Percentiles rank a stretch among this genome's conserved stretches.
Evolutionary conservation across 2,113 vertebrate species (phyloP).

Genomic region (Aspidoscelis tigris): DNA sequence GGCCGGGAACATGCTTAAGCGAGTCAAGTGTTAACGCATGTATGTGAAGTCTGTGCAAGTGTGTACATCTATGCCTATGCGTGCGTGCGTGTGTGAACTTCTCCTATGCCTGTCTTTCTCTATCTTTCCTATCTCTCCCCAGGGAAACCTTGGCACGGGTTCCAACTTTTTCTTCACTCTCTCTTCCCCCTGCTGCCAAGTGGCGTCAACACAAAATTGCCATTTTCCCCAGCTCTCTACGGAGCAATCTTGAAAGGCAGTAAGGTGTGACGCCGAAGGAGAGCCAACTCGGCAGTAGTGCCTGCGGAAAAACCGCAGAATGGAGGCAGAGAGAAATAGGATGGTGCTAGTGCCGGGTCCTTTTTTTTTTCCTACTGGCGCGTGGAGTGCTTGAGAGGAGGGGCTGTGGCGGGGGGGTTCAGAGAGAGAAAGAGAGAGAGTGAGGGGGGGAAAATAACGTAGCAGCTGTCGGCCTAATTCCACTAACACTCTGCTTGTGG

Average conservation of each 20-base stretch:
- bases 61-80: slow-evolving; percentile 25
- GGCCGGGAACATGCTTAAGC: not conserved
- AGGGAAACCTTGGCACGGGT: slow-evolving; percentile 78
- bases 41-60: slow-evolving; percentile 36
- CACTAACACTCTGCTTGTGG: slow-evolving; percentile 93
- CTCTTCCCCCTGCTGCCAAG: slow-evolving; percentile 86
- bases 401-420: slow-evolving; percentile 60
- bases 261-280: slow-evolving; percentile 93
- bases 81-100: slow-evolving; percentile 53
- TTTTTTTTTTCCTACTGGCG: slow-evolving; percentile 62
- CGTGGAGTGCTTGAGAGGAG: slow-evolving; percentile 78
- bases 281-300: slow-evolving; percentile 90
- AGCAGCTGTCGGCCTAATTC: slow-evolving; percentile 98
- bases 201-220: slow-evolving; percentile 82
- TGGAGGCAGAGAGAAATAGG: slow-evolving; percentile 79
- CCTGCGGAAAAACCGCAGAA: slow-evolving; percentile 86
- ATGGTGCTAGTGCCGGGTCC: slow-evolving; percentile 52
- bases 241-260: slow-evolving; percentile 96
- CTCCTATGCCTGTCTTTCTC: slow-evolving; percentile 38
- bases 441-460: slow-evolving; percentile 66
- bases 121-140: slow-evolving; percentile 64
- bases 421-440: slow-evolving; percentile 74
- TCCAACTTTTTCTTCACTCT: slow-evolving; percentile 75
- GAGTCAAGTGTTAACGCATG: slow-evolving; percentile 8
- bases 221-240: slow-evolving; percentile 86